A percentile compares a stretch with the other conserved stretches of the same genome.
phyloP scores from a whole-genome alignment of 2,888 invertebrate species.

The Entomobrya multifasciata region DNA sequence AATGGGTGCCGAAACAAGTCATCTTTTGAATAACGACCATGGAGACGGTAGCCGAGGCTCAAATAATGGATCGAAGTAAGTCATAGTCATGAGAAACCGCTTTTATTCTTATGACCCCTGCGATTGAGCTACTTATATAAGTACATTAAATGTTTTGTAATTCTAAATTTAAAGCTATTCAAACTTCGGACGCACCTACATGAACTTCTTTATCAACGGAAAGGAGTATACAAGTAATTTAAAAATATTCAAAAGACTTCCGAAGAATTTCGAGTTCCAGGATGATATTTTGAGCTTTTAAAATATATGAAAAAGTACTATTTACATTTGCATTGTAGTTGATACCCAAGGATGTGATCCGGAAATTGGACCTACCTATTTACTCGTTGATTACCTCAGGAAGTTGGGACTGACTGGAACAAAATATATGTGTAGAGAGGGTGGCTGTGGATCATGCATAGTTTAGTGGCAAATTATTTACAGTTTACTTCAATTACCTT shows the following conservation, averaged over 20 bases:
- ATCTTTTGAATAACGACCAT: no score
- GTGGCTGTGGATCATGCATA: conserved; percentile 80
- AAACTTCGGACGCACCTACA: neutral
- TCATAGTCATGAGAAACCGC: neutral
- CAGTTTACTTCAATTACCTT: no score
- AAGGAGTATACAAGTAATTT: conserved; percentile 23
- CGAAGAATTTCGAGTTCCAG: no score
- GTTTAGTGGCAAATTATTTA: no score
- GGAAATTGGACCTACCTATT: conserved; percentile 24
- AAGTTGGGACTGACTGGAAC: conserved; percentile 85
- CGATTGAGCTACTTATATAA: neutral
- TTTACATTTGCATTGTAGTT: neutral
- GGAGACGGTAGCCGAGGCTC: no score
- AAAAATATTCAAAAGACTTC: no score
- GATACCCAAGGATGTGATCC: neutral
- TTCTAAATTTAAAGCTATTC: neutral
- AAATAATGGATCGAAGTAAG: neutral
- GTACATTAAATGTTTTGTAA: neutral
- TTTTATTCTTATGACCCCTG: no score
- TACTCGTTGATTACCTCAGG: conserved; percentile 84
- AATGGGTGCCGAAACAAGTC: no score
- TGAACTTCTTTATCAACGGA: conserved; percentile 43
- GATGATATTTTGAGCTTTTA: no score
- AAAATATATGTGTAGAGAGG: conserved; percentile 88
- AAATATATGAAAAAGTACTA: neutral